Base-by-base conservation (phyloP, 1,140 invertebrate genomes). In the Penaeus japonicus region DNA sequence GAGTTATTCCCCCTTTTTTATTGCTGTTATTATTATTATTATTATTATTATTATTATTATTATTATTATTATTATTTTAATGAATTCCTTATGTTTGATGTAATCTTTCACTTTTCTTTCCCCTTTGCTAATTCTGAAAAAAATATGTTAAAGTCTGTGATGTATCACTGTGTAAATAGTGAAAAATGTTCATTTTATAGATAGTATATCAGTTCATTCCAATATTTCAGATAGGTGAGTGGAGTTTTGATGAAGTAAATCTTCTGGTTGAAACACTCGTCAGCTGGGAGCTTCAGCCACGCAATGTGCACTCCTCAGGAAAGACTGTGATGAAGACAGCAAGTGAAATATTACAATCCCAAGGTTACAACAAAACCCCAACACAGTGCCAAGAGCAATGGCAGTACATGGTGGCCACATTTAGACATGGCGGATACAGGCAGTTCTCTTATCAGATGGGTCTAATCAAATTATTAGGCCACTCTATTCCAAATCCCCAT, bases 331-430 rank as follows among this genome's bases (percentile, higher is more conserved):
- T 27, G 15, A 77, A 30, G 15, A 22, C 39, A 73, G 87, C 87
- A 30, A 88, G 80, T 30, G 32, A 62, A 20, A 5, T 57, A 5
- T 59, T 88, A 24, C 47, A 77, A 17, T 24, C 27, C 24, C 80
- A 78, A 47, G 87, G 87, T n/a, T 88, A 75, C 59, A 39, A 57
- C 24, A 88, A 88, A 59, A 83, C 65, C 30, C 22, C 80, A 5
- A 7, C 47, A 65, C 87, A 78, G 80, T 88, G 87, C 73, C 70
- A 59, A 32, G 80, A 88, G 15, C 80, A 75, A 10, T 88, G 87
- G 87, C 53, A 77, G 3, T 88, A 88, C 62, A 20, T 84, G 24
- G 87, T 84, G 39, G 35, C 87, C 30, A 35, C 87, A 57, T 88
- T 77, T 73, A 55, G 22, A 20, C 32, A 75, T 47, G 87, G 87